Percentiles rank a stretch among this genome's conserved stretches.
Evolutionary conservation across 2,888 invertebrate genomes (phyloP).

Genomic region (Iphiclides podalirius): DNA sequence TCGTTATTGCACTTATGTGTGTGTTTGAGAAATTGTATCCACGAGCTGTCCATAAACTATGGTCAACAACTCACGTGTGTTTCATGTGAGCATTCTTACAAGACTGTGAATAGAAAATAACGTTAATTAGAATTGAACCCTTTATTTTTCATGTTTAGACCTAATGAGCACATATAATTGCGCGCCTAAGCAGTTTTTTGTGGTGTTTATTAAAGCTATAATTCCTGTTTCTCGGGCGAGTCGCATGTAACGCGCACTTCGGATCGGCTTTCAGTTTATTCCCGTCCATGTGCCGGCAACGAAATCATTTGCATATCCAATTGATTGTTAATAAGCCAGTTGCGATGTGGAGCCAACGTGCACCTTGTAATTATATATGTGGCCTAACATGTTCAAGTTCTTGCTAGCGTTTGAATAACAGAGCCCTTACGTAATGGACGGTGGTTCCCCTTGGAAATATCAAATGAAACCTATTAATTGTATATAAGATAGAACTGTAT

Average conservation of each 20-base stretch:
- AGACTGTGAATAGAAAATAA: neutral
- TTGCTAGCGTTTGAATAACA: conserved; percentile 7
- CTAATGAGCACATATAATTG: conserved; percentile 14
- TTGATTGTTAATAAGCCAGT: conserved; percentile 20
- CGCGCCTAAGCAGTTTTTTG: conserved; percentile 1
- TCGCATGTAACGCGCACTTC: conserved; percentile 1
- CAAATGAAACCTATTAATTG: too few relatives aligned
- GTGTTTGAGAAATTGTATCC: too few relatives aligned
- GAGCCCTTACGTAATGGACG: neutral
- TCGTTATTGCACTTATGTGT: too few relatives aligned
- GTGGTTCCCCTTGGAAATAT: too few relatives aligned
- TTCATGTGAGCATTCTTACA: neutral
- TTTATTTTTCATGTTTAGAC: conserved; percentile 7
- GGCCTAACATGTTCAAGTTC: conserved; percentile 7
- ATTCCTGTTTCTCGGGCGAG: neutral
- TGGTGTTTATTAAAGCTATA: conserved; percentile 7
- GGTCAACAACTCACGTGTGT: neutral
- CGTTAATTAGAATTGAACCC: conserved; percentile 1
- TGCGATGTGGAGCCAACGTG: conserved; percentile 1
- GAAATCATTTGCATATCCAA: conserved; percentile 17
- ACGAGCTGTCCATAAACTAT: too few relatives aligned
- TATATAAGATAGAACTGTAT: too few relatives aligned
- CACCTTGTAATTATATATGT: conserved; percentile 16
- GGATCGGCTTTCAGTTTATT: conserved; percentile 8
- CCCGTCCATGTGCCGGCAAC: conserved; percentile 10